phyloP scores from a whole-genome alignment of 2,113 vertebrate genomes.

The Serranochromis macrocephalus region DNA sequence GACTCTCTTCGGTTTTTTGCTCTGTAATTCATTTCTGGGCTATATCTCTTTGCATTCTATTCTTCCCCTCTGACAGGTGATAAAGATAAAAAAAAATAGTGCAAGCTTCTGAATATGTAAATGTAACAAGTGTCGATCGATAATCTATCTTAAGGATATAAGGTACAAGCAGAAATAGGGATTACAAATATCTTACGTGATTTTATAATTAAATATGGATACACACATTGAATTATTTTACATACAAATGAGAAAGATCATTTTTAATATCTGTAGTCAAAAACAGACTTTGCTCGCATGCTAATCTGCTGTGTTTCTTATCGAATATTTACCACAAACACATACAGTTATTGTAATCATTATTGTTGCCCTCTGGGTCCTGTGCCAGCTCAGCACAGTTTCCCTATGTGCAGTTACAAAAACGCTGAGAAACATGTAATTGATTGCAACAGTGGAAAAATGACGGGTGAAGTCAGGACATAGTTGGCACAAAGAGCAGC shows the following conservation, averaged over 20 bases:
- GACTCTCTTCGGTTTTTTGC: slow-evolving; percentile 33
- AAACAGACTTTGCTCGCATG: neutral
- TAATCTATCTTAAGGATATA: neutral
- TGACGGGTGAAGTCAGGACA: neutral
- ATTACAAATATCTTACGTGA: neutral
- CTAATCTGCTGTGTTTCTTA: slow-evolving; percentile 2
- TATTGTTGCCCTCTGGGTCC: neutral
- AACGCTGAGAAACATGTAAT: neutral
- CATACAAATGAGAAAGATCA: slow-evolving; percentile 6
- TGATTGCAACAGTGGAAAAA: neutral
- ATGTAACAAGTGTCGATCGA: neutral
- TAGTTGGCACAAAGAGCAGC: neutral
- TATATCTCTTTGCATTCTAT: slow-evolving; percentile 1
- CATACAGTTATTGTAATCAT: neutral
- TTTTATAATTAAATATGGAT: slow-evolving; percentile 16
- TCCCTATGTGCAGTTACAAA: neutral
- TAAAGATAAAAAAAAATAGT: neutral
- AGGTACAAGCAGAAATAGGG: neutral
- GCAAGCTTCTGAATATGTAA: neutral
- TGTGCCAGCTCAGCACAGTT: neutral
- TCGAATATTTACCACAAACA: neutral
- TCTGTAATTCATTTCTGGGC: slow-evolving; percentile 40
- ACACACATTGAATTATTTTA: slow-evolving; percentile 6
- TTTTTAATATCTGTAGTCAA: neutral
- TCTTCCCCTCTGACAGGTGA: slow-evolving; percentile 11